Base-by-base conservation (phyloP, 2,888 invertebrate genomes). In the Chloroclystis v-ata region DNA sequence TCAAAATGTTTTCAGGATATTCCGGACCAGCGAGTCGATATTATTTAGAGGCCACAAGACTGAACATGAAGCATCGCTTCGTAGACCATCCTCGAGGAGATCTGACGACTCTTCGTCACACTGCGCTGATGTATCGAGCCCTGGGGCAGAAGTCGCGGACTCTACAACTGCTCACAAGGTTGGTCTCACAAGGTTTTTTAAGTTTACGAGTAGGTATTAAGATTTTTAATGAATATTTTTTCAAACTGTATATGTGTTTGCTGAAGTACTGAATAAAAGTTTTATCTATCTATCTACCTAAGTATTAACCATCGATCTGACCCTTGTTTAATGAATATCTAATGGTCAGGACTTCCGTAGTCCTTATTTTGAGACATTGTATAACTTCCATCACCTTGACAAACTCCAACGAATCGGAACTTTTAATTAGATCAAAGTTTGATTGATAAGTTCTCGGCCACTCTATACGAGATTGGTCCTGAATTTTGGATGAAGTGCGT, bases 131-230 rank as follows among this genome's bases (percentile, higher is more conserved):
- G 66, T 86, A 92, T 56, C 85, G 93, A 55, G 89, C 90, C 43
- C 78, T 90, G 57, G 93, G 94, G 43, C 92, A 93, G 65, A 90
- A 90, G 74, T 91, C 93, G 1, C 87, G 92, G 63, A 89, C 91
- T 20, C 87, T 93, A 63, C 93, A 50, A 47, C 46, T 50, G 41
- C 81, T 92, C 57, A 91, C 91, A 42, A 91, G 93, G 93, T 92
- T 69, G n/a, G 14, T 14, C 12, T 20, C n/a, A n/a, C n/a, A 29
- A 1, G 11, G 7, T 11, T 28, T 5, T 10, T n/a, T n/a, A n/a
- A n/a, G n/a, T n/a, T n/a, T n/a, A n/a, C n/a, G n/a, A n/a, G n/a
- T n/a, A n/a, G n/a, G n/a, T n/a, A n/a, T n/a, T n/a, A n/a, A n/a
- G n/a, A n/a, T n/a, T n/a, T n/a, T n/a, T n/a, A n/a, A n/a, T n/a